Percentiles rank a stretch among this genome's conserved stretches.
Evolutionary conservation across 2,797 vertebrate genomes (phyloP).

Genomic region (Mus spretus): DNA sequence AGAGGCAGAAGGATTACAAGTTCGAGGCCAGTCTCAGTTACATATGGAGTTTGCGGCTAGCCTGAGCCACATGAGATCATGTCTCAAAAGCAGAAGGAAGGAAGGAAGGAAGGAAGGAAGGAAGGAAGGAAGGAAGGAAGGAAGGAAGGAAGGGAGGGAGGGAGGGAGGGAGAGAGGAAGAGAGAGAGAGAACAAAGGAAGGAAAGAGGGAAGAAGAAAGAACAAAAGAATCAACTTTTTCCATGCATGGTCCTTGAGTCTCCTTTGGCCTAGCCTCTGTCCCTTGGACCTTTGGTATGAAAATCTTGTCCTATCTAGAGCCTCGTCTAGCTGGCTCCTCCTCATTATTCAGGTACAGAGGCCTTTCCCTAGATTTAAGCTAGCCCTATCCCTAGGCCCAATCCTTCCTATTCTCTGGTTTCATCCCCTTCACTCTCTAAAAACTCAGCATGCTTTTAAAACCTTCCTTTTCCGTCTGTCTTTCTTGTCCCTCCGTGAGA

Average conservation of each 20-base stretch:
- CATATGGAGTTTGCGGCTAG: not conserved
- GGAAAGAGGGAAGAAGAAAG: not conserved
- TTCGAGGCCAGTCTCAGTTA: not conserved
- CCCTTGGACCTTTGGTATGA: not conserved
- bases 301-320: not conserved
- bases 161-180: too few species aligned
- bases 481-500: not conserved
- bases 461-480: not conserved
- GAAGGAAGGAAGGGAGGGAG: accelerated
- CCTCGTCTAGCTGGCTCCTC: not conserved
- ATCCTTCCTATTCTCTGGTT: not conserved
- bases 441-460: slow-evolving; percentile 42
- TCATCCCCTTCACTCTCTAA: not conserved
- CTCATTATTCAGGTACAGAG: not conserved
- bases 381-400: not conserved
- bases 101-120: too few species aligned
- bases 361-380: not conserved
- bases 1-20: not conserved
- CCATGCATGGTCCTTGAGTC: not conserved
- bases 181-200: too few species aligned
- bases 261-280: not conserved
- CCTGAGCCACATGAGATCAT: not conserved
- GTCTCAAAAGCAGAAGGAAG: not conserved
- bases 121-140: not conserved
- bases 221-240: not conserved